Percentiles rank a stretch among this genome's conserved stretches.
Conservation (phyloP, 2,888 invertebrate genomes). For the Gastrophysa polygoni region DNA sequence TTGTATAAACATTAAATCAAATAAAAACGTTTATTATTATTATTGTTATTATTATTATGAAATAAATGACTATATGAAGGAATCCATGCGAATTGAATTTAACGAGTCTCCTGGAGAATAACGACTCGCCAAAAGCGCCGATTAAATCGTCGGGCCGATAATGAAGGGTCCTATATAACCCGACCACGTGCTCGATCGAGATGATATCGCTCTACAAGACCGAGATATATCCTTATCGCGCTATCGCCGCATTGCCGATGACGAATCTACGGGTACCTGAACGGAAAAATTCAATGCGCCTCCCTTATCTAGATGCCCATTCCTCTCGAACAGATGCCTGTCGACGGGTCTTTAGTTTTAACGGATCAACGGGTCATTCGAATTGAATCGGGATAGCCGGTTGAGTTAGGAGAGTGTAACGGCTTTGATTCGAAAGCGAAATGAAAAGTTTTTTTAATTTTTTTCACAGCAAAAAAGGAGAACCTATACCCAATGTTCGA, state of each 20-base stretch:
- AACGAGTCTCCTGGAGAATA: too few relatives aligned
- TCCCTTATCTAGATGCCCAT: constrained; percentile 38
- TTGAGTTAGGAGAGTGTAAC: neutral
- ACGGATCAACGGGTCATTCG: constrained; percentile 27
- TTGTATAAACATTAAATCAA: too few relatives aligned
- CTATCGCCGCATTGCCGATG: constrained; percentile 29
- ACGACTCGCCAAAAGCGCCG: too few relatives aligned
- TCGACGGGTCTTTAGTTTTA: constrained; percentile 27
- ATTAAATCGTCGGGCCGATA: neutral
- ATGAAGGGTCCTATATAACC: neutral
- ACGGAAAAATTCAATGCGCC: constrained; percentile 45
- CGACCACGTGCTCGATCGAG: constrained; percentile 36
- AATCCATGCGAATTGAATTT: too few relatives aligned
- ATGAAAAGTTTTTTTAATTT: too few relatives aligned
- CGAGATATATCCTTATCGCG: constrained; percentile 36
- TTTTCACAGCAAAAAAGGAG: too few relatives aligned
- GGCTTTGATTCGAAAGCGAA: neutral
- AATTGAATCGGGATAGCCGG: constrained; percentile 3
- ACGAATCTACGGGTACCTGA: constrained; percentile 48
- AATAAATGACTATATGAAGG: too few relatives aligned
- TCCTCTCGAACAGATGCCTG: constrained; percentile 24
- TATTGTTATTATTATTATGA: too few relatives aligned
- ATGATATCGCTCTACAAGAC: constrained; percentile 35
- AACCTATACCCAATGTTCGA: too few relatives aligned
- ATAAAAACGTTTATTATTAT: too few relatives aligned